Conservation (phyloP, 2,888 invertebrate species). For the Elgonia sp. region DNA sequence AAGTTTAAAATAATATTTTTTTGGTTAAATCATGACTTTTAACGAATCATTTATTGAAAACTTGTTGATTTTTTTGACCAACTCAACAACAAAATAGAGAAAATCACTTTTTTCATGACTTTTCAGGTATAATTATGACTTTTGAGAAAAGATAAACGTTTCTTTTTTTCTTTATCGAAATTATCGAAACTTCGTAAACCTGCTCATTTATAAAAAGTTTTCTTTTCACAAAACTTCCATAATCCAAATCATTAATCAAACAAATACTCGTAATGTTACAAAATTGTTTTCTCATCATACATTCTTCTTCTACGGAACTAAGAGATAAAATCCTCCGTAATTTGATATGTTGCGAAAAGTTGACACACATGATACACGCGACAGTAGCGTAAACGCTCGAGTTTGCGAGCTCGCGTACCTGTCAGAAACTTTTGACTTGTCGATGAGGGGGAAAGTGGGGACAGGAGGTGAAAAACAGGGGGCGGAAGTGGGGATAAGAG, state of each 20-base stretch:
- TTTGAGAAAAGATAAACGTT: too few species aligned
- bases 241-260: not conserved
- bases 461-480: not conserved
- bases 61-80: too few species aligned
- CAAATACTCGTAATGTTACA: not conserved
- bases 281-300: constrained; percentile 4
- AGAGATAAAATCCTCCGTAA: constrained; percentile 35
- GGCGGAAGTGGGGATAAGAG: constrained; percentile 57
- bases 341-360: constrained; percentile 47
- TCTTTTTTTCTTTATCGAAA: too few species aligned
- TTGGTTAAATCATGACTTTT: too few species aligned
- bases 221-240: not conserved
- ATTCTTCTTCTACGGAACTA: not conserved
- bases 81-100: too few species aligned
- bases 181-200: too few species aligned
- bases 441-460: constrained; percentile 62
- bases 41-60: too few species aligned
- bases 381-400: constrained; percentile 57
- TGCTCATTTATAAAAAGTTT: too few species aligned
- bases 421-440: constrained; percentile 72
- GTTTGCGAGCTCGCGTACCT: constrained; percentile 61
- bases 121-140: too few species aligned
- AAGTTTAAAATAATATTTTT: too few species aligned
- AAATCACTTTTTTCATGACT: too few species aligned
- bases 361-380: constrained; percentile 54